Evolutionary conservation across 1,140 invertebrate species (phyloP).

Genomic region (Polypedilum pembai): DNA sequence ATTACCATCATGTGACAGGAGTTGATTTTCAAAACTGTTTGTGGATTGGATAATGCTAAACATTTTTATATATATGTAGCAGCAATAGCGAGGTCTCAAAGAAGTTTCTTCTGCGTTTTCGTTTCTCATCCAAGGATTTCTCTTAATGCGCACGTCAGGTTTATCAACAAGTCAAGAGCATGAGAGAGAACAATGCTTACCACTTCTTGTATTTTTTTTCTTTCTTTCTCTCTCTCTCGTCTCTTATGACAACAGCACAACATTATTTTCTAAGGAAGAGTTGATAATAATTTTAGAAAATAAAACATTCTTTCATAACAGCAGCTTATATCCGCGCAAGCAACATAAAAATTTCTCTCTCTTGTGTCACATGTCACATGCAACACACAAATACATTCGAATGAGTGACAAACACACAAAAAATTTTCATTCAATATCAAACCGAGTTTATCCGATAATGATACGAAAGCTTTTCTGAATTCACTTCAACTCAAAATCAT

Average conservation of each 20-base stretch:
- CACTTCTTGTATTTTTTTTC: background rate
- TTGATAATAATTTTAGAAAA: background rate
- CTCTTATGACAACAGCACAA: background rate
- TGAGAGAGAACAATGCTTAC: background rate
- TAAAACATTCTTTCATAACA: background rate
- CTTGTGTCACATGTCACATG: background rate
- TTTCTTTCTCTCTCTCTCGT: background rate
- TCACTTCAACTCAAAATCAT: no score
- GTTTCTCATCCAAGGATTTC: slow-evolving; percentile 6
- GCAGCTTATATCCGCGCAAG: background rate
- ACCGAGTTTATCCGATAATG: slow-evolving; percentile 25
- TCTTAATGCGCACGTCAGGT: slow-evolving; percentile 23
- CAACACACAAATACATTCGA: background rate
- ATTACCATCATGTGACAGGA: background rate
- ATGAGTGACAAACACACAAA: background rate
- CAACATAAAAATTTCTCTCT: background rate
- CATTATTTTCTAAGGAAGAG: background rate
- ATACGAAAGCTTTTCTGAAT: background rate
- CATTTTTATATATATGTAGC: background rate
- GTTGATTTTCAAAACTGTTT: background rate
- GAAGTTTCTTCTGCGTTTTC: background rate
- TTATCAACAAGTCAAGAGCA: slow-evolving; percentile 9
- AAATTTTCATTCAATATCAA: background rate
- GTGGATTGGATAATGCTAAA: slow-evolving; percentile 21
- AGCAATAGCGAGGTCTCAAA: background rate